These are phyloP conservation scores for Tuberolachnus salignus DNA, from an alignment of 2,888 invertebrate species.

Conservation along the genomic window DNA sequence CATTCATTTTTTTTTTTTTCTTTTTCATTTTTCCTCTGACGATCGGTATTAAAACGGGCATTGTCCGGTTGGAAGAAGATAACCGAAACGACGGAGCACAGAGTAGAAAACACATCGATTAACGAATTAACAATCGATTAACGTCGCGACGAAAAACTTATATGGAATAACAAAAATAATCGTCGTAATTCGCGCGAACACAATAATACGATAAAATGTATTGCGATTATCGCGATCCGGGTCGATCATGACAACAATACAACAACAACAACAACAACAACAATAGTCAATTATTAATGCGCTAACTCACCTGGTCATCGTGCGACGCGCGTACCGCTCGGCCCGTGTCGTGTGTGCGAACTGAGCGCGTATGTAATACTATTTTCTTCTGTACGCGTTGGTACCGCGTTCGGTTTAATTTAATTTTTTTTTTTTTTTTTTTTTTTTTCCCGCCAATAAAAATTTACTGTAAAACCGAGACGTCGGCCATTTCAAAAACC, in stretches of 20 bases:
- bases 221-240: neutral
- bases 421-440: conserved; percentile 21
- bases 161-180: neutral
- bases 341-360: conserved; percentile 39
- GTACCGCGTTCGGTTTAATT: neutral
- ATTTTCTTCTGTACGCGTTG: too few relatives aligned
- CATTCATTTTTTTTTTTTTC: too few relatives aligned
- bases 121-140: too few relatives aligned
- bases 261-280: too few relatives aligned
- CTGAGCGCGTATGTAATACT: neutral
- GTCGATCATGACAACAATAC: too few relatives aligned
- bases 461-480: conserved; percentile 31
- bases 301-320: conserved; percentile 37
- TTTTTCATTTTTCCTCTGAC: too few relatives aligned
- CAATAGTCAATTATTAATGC: neutral
- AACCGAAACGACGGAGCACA: too few relatives aligned
- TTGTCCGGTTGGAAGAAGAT: too few relatives aligned
- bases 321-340: conserved; percentile 8
- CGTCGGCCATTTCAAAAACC: conserved; percentile 33
- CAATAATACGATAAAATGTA: neutral
- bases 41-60: too few relatives aligned
- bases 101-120: neutral
- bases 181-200: too few relatives aligned
- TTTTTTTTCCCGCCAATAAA: neutral
- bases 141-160: neutral